Base-by-base conservation (phyloP, 2,113 vertebrate species). In the Camelus dromedarius region DNA sequence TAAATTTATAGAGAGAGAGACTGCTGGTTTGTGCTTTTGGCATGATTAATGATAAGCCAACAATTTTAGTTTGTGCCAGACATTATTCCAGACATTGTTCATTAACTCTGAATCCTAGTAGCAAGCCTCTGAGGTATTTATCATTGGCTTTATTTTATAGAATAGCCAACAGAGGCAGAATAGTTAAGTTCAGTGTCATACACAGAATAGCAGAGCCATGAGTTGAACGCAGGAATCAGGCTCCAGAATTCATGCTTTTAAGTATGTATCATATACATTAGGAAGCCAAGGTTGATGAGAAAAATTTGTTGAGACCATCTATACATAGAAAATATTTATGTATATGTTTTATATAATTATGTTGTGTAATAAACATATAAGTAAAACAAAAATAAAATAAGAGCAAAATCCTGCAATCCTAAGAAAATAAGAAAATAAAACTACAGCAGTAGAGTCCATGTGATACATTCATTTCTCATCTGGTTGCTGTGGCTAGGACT, bases 61-160 rank as follows among this genome's bases (percentile, higher is more conserved):
- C 32, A 73, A 12, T 81, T 91, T 91, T 77, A 91, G 89, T 91
- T 88, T 92, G 56, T 84, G 70, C 50, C 48, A n/a, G 50, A 62
- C 26, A 62, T 32, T 80, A 1, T 73, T 46, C 56, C 19, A 85
- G 69, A 62, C 62, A 42, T 38, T 77, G 24, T 58, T 66, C 52
- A 60, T 73, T 91, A 66, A 46, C 26, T 38, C n/a, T 67, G 26
- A 66, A 75, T 84, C n/a, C 26, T 87, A 20, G 54, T 1, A 42
- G 52, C 52, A 94, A 1, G 30, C 18, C 26, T 30, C 0, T 72
- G 69, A 54, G 50, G 12, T 89, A 4, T 30, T 9, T 67, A 50
- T 80, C 66, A 4, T 7, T 73, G 2, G 54, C 54, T 69, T 42
- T 50, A 20, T 54, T 88, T 89, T 58, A 79, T 22, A 97, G 48